Conservation (phyloP, 2,888 invertebrate genomes). For the Allygus modestus region DNA sequence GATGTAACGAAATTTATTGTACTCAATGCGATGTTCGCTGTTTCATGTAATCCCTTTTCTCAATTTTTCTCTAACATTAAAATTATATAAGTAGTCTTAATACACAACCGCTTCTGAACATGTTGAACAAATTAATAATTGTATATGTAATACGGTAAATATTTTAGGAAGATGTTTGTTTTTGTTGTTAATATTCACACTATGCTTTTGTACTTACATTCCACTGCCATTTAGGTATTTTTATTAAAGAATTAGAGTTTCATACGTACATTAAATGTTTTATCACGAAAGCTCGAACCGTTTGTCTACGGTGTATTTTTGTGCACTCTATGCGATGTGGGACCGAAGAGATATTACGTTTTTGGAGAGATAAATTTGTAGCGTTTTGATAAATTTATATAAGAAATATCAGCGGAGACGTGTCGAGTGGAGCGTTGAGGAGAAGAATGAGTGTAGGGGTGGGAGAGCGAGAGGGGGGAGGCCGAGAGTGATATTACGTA, state of each 20-base stretch:
- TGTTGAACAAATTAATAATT: slow-evolving; percentile 1
- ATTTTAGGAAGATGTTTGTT: slow-evolving; percentile 14
- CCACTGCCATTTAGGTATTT: slow-evolving; percentile 46
- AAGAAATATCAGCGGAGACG: too few species aligned
- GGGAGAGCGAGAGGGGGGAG: not conserved
- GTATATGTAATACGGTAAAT: slow-evolving; percentile 1
- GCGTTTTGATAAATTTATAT: slow-evolving; percentile 25
- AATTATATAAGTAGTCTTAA: slow-evolving; percentile 10
- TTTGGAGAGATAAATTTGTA: slow-evolving; percentile 13
- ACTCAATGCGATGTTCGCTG: slow-evolving; percentile 18
- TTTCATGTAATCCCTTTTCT: slow-evolving; percentile 32
- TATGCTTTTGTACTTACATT: slow-evolving; percentile 53
- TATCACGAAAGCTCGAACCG: not conserved
- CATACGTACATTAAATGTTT: not conserved
- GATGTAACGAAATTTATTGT: slow-evolving; percentile 21
- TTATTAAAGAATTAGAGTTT: slow-evolving; percentile 5
- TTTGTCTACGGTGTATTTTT: slow-evolving; percentile 11
- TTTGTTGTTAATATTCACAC: slow-evolving; percentile 30
- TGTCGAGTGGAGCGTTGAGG: not conserved
- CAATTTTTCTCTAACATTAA: slow-evolving; percentile 10
- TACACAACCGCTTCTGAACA: slow-evolving; percentile 8
- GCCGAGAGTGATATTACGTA: slow-evolving; percentile 43
- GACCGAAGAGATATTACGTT: not conserved
- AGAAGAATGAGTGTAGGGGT: not conserved
- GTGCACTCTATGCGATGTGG: not conserved